Evolutionary conservation across 1,140 invertebrate genomes (phyloP), one percentile per base, ranked within the genome.

Genomic region (Hycleus phaleratus): DNA sequence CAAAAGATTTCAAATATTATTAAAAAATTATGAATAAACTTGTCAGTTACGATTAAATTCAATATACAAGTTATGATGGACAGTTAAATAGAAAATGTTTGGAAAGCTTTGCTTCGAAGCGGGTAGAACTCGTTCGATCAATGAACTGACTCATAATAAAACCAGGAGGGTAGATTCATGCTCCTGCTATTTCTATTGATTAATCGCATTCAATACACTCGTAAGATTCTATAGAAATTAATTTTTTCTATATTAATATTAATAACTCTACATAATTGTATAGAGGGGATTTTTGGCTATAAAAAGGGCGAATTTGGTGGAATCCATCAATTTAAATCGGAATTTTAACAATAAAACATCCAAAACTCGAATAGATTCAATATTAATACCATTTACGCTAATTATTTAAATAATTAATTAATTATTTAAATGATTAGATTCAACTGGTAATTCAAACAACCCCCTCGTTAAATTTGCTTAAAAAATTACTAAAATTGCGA

Each of bases 111-210:
- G 53, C 46, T 55, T 58, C 26, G 63, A 51, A 55, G 48, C 54
- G 48, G 48, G 43, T 32, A 32, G 38, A 39, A 43, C 39, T 59
- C 48, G 56, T 63, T 65, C 63, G 65, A 67, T 67, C 65, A 63
- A 67, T 61, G 61, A 45, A 8, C 49, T 12, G 26, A n/a, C 46
- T 26, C 18, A 49, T 45, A 47, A 46, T 32, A 62, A 46, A 46
- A 46, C 18, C 11, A 24, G 18, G 42, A 32, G 51, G 26, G 51
- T 44, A 44, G 18, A 12, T 12, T 42, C 25, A 18, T 44, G 40
- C 26, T 42, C 5, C 6, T 11, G 25, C 7, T 12, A 32, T 10
- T 44, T 46, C 42, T 26, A 46, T 45, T 25, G 12, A 52, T 52
- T 43, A 43, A 52, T 52, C 3, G 39, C 12, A 11, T 11, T 44